Evolutionary conservation across 1,140 invertebrate genomes (phyloP).

Genomic region (Colletes latitarsis): DNA sequence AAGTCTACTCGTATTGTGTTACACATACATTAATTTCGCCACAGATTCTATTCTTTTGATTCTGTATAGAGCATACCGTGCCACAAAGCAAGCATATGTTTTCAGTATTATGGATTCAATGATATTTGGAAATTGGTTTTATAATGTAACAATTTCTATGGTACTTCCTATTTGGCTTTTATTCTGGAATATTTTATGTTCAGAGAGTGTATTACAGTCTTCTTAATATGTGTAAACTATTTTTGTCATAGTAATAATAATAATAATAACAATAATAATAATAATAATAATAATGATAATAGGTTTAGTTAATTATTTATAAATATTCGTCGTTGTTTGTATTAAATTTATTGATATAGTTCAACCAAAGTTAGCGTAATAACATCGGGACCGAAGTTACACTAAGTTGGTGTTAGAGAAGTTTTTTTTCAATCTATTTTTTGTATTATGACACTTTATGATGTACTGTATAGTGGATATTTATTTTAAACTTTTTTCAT

Average conservation of each 20-base stretch:
- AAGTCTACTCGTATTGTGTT: constrained; percentile 83
- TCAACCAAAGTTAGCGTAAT: no score
- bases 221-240: constrained; percentile 31
- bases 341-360: no score
- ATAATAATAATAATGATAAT: not conserved
- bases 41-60: constrained; percentile 82
- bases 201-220: not conserved
- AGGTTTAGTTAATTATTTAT: not conserved
- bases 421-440: no score
- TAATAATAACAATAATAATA: no score
- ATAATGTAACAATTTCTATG: constrained; percentile 81
- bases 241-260: not conserved
- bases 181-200: constrained; percentile 81
- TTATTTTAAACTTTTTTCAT: no score
- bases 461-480: no score
- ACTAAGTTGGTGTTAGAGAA: no score
- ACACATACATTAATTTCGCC: constrained; percentile 84
- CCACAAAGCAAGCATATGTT: constrained; percentile 89
- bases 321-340: not conserved
- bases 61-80: constrained; percentile 82
- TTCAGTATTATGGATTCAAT: constrained; percentile 91
- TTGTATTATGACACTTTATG: no score
- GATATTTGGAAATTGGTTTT: constrained; percentile 87
- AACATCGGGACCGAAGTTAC: no score
- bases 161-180: constrained; percentile 85